Conservation (phyloP, 2,888 invertebrate species). For the Tetrapedia diversipes region DNA sequence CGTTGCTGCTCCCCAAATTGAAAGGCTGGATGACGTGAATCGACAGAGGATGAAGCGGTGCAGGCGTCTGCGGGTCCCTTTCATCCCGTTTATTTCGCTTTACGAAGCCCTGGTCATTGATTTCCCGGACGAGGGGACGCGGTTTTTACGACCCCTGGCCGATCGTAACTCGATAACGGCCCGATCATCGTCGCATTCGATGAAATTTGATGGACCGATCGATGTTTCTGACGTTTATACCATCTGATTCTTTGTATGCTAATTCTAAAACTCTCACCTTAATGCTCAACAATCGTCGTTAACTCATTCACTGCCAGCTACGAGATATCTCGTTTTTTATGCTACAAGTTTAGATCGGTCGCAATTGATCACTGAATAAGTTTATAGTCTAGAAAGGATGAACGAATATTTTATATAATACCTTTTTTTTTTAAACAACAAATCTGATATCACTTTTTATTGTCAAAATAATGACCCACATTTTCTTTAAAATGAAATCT, state of each 20-base stretch:
- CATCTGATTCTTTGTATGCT: not conserved
- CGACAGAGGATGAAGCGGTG: not conserved
- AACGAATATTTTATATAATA: too few relatives aligned
- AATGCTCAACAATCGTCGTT: too few relatives aligned
- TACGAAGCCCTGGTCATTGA: slow-evolving; percentile 58
- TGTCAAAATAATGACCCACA: too few relatives aligned
- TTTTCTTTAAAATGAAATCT: too few relatives aligned
- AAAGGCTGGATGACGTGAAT: not conserved
- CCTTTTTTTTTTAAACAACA: too few relatives aligned
- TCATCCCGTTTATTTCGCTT: slow-evolving; percentile 53
- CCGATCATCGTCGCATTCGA: slow-evolving; percentile 45
- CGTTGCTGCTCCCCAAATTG: not conserved
- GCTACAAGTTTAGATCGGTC: too few relatives aligned
- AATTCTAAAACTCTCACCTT: too few relatives aligned
- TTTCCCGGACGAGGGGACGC: slow-evolving; percentile 60
- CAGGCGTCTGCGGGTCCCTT: slow-evolving; percentile 6
- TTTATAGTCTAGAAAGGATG: too few relatives aligned
- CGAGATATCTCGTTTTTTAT: too few relatives aligned
- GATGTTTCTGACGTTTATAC: slow-evolving; percentile 4
- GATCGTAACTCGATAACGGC: slow-evolving; percentile 51
- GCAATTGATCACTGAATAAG: too few relatives aligned
- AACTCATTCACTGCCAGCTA: too few relatives aligned
- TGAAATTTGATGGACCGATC: slow-evolving; percentile 45
- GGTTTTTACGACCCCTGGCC: slow-evolving; percentile 40
- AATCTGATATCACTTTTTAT: too few relatives aligned